Evolutionary conservation across 2,113 vertebrate species (phyloP).

Genomic region (Epinephelus cyanopodus): DNA sequence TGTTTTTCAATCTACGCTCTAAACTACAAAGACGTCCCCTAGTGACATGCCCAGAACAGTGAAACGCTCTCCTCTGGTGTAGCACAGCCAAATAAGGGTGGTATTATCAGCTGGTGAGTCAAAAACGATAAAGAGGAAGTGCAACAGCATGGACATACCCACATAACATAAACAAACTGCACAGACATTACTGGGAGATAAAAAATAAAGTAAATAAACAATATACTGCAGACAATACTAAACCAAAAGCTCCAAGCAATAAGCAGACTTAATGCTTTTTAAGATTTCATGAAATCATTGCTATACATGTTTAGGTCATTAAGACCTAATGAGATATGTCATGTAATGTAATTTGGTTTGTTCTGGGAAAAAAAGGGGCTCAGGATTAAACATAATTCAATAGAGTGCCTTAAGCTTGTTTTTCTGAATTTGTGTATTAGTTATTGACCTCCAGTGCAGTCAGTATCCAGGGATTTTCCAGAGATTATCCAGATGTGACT

Average conservation of each 20-base stretch:
- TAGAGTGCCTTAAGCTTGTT: not conserved
- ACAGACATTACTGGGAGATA: not conserved
- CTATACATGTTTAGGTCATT: not conserved
- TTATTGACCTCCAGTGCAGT: not conserved
- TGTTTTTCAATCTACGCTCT: not conserved
- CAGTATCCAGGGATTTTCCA: not conserved
- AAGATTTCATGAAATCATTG: not conserved
- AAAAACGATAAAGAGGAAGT: slow-evolving; percentile 33
- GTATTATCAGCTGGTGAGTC: slow-evolving; percentile 11
- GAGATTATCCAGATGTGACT: too few species aligned
- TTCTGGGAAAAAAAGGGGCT: not conserved
- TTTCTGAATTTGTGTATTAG: not conserved
- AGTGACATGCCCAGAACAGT: too few species aligned
- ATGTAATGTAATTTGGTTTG: not conserved
- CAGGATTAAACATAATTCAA: not conserved
- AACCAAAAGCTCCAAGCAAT: not conserved
- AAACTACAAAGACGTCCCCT: not conserved
- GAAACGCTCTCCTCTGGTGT: not conserved
- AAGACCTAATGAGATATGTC: not conserved
- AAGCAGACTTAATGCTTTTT: not conserved
- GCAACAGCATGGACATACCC: not conserved
- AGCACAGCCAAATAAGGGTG: not conserved
- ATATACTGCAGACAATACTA: not conserved
- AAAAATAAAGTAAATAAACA: not conserved
- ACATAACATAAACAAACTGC: slow-evolving; percentile 12